Evolutionary conservation across 2,113 vertebrate species (phyloP), one percentile per base, ranked within the genome.

Genomic region (Tetraodon nigroviridis): DNA sequence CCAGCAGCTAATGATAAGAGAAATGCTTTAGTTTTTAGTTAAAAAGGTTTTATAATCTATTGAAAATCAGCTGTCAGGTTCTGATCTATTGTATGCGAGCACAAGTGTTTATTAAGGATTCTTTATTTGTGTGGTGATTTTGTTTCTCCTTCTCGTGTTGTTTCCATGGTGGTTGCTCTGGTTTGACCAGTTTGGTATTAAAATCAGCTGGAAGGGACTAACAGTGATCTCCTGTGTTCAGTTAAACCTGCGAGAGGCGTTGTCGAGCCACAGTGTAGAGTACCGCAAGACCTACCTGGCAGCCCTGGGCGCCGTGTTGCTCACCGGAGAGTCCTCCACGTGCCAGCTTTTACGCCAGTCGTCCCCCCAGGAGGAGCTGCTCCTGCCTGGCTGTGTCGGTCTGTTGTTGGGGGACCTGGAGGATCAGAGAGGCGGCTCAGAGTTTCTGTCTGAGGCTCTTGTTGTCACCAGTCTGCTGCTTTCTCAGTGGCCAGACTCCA

Each of bases 391-490:
- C 1, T 93, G 91, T 79, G 66, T 89, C 55, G 82, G 91, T 65
- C 56, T 88, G 40, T 84, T 96, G 55, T 82, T 95, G 3, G 54
- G 56, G 7, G 37, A 90, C 55, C 49, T 91, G 61, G 91, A 94
- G 79, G 67, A 68, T 4, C 81, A 84, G 32, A 56, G 40, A 55
- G 80, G 87, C 10, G 90, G 93, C 0, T 91, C 94, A 0, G 89
- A 91, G 52, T 84, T 92, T 41, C 79, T 89, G 14, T 86, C 89
- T 50, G 89, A 90, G 20, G 86, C 64, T 0, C 77, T 95, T 19
- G 73, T 69, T 67, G 80, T 77, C 14, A 57, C 88, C 21, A 91
- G 92, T 73, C 75, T 93, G 73, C 89, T 95, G 56, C 88, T 96
- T 0, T 75, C 69, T 21, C 75, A 73, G 4, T 67, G 71, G 67